phyloP scores from a whole-genome alignment of 2,797 vertebrate species.

The Acanthiza pusilla region DNA sequence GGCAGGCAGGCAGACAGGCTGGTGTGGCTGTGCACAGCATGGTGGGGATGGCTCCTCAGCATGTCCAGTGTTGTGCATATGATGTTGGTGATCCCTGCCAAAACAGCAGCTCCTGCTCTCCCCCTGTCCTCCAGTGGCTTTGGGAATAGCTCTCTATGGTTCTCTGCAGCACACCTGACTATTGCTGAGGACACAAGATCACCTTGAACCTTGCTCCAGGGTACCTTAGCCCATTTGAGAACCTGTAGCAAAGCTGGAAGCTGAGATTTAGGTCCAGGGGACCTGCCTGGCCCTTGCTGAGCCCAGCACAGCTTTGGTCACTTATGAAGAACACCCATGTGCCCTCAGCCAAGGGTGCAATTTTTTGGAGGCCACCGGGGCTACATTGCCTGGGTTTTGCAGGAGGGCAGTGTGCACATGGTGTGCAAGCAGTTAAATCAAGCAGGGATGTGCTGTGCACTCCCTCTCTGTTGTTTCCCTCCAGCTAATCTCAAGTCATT shows the following conservation, averaged over 20 bases:
- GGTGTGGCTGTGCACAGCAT: rapidly evolving
- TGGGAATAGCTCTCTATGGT: neutral
- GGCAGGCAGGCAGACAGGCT: neutral
- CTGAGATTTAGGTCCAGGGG: neutral
- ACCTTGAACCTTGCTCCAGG: rapidly evolving
- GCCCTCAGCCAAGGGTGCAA: neutral
- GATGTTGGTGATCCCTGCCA: neutral
- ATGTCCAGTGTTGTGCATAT: rapidly evolving
- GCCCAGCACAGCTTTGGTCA: neutral
- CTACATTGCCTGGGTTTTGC: neutral
- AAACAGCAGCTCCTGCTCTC: neutral
- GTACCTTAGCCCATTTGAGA: neutral
- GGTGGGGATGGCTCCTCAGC: neutral
- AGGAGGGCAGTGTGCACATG: neutral
- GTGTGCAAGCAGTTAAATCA: neutral
- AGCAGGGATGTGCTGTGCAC: neutral
- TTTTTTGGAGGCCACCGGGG: neutral
- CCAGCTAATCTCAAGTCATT: neutral
- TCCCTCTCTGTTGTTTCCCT: neutral
- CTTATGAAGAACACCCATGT: neutral
- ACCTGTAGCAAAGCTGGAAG: neutral
- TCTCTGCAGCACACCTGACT: neutral
- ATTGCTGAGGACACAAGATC: neutral
- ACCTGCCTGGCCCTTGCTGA: neutral
- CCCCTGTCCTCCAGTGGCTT: neutral